These are phyloP conservation scores for Erynnis tages DNA, from an alignment of 2,888 invertebrate species.

Conservation along the genomic window DNA sequence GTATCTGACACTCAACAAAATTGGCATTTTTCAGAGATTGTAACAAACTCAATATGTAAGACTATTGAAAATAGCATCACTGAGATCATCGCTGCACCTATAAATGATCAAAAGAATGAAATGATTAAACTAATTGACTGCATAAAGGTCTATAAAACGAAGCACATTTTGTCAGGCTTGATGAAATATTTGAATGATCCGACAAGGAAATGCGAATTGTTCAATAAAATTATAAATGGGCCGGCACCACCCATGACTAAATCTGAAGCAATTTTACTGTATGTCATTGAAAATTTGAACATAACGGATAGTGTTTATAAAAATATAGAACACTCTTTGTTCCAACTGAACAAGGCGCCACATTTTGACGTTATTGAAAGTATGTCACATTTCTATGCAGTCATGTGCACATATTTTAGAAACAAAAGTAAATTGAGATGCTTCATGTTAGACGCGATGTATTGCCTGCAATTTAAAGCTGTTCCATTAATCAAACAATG, in stretches of 20 bases:
- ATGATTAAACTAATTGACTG: conserved; percentile 54
- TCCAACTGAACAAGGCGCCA: conserved; percentile 60
- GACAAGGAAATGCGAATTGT: conserved; percentile 55
- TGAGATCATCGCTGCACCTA: conserved; percentile 42
- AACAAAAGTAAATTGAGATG: conserved; percentile 54
- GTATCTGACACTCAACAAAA: too few relatives aligned
- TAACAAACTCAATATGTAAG: conserved; percentile 40
- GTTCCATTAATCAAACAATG: conserved; percentile 63
- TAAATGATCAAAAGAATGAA: conserved; percentile 40
- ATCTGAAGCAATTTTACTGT: conserved; percentile 62
- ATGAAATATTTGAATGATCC: conserved; percentile 55
- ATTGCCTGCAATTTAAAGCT: conserved; percentile 67
- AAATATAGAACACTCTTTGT: conserved; percentile 61
- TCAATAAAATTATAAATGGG: conserved; percentile 44
- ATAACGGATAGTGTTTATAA: conserved; percentile 44
- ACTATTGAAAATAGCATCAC: conserved; percentile 49
- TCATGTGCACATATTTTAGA: conserved; percentile 59
- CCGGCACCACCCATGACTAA: conserved; percentile 64
- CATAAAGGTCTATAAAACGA: conserved; percentile 44
- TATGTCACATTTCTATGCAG: conserved; percentile 66
- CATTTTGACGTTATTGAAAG: conserved; percentile 61
- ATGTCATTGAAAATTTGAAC: conserved; percentile 50
- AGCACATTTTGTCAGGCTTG: conserved; percentile 51
- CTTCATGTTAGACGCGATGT: conserved; percentile 73
- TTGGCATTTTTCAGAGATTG: conserved; percentile 51